Base-by-base conservation (phyloP, 2,113 vertebrate genomes). In the Barbus barbus region DNA sequence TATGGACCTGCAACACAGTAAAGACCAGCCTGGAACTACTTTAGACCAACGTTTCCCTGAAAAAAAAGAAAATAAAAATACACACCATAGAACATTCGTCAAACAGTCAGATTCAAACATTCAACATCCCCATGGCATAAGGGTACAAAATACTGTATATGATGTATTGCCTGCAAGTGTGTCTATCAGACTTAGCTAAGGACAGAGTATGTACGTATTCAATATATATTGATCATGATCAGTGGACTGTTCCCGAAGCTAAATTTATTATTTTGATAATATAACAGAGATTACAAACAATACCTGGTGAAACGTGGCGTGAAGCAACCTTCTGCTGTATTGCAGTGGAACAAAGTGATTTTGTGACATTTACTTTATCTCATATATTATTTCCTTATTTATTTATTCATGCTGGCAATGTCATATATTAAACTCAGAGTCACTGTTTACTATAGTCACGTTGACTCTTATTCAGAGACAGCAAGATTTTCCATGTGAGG, bases 341-440 rank as follows among this genome's bases (percentile, higher is more conserved):
- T 38, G 13, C 3, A 1, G 4, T 71, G 67, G 11, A 6, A 71
- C 5, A 41, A 41, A 41, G 22, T 24, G 67, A n/a, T n/a, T 71
- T 72, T 72, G 67, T 72, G 67, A 69, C 31, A 69, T 69, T 69
- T 69, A 69, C 65, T 36, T 36, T 36, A 69, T 38, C 65, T 69
- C 31, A 69, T 69, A 38, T 69, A 69, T 69, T 69, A 69, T 69
- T 69, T 53, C 20, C 51, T 53, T 36, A 67, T 67, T 67, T 20
- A 67, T 36, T 69, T 69, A 38, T 22, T 38, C 18, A 38, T 69
- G 65, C 31, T 22, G 9, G 18, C 9, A 4, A 22, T 22, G 3
- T 69, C 31, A 69, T 9, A 36, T 22, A 36, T 36, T 69, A n/a
- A 71, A 41, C 33, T 36, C 36, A n/a, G 18, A 71, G 9, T 3